phyloP scores from a whole-genome alignment of 1,140 invertebrate genomes.

The Orchesella cincta region DNA sequence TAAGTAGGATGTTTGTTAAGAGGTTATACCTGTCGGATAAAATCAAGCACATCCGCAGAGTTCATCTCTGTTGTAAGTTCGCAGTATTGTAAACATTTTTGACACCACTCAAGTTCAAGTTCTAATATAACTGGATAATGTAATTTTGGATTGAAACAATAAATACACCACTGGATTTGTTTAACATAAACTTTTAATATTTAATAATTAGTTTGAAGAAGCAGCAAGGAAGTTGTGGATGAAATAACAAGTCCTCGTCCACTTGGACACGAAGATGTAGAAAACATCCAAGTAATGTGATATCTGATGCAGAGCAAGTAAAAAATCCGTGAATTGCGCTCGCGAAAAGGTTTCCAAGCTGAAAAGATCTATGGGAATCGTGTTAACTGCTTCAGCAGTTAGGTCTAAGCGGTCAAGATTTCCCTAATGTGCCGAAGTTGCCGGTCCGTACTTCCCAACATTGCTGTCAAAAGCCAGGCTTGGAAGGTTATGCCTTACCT shows the following conservation, averaged over 20 bases:
- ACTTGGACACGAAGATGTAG: conserved; percentile 82
- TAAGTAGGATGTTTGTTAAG: no score
- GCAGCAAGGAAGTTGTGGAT: conserved; percentile 95
- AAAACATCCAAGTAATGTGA: conserved; percentile 93
- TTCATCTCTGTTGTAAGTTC: conserved; percentile 76
- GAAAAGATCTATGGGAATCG: conserved; percentile 94
- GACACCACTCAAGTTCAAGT: no score
- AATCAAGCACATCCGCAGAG: conserved; percentile 87
- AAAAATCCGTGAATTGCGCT: conserved; percentile 83
- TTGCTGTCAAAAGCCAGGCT: conserved; percentile 91
- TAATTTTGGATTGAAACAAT: no score
- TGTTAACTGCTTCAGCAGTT: conserved; percentile 90
- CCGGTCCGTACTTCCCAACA: conserved; percentile 82
- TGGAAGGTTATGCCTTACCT: conserved; percentile 96
- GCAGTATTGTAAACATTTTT: neutral
- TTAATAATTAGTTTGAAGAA: conserved; percentile 77
- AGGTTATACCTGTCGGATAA: conserved; percentile 74
- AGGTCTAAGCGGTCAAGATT: conserved; percentile 93
- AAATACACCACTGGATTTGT: neutral
- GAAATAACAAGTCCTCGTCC: conserved; percentile 91
- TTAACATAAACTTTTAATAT: neutral
- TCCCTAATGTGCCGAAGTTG: conserved; percentile 95
- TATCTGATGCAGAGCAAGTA: conserved; percentile 77
- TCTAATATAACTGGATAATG: no score
- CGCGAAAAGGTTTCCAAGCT: conserved; percentile 88